Evolutionary conservation across 1,140 invertebrate genomes (phyloP), one percentile per base, ranked within the genome.

Genomic region (Drosophila melanica): DNA sequence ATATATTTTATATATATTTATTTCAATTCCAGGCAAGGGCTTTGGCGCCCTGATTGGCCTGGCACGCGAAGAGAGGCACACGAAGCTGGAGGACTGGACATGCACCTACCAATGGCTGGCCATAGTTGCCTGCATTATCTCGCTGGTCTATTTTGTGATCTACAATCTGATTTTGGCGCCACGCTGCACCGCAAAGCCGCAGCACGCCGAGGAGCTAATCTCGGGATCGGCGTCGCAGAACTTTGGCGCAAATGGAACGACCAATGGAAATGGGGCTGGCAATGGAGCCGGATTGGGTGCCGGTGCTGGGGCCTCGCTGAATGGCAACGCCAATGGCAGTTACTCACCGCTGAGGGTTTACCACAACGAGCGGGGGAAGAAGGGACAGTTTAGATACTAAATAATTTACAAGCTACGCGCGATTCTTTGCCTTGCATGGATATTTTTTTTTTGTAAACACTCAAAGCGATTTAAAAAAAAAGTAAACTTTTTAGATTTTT

Each of bases 341-440:
- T 96, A 96, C 82, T 95, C 95, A 12, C 95, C 96, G 5, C 93
- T 96, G 80, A 93, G 95, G 79, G 95, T 96, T 3, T 96, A 96
- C 78, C 95, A 96, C 91, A 96, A 96, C 80, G 95, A 95, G 77
- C 93, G 95, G 87, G 95, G 95, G 57, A 94, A 94, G 89, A 96
- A 96, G 92, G 95, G 95, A 68, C 95, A 96, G 90, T 96, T 96
- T 92, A 94, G 95, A 90, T 96, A 96, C 91, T 96, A 93, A 95
- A 79, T 58, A 44, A 67, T 16, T 42, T 70, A 16, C 20, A 11
- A 39, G 48, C 45, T 51, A 18, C 9, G 50, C 51, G 41, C 59
- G 51, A 51, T 54, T 50, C 35, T 50, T 42, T 55, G 68, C 58
- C 42, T 45, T 51, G 65, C 47, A 69, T 11, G 16, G 14, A 63